Conservation (phyloP, 2,888 invertebrate genomes). For the Erebia aethiops region DNA sequence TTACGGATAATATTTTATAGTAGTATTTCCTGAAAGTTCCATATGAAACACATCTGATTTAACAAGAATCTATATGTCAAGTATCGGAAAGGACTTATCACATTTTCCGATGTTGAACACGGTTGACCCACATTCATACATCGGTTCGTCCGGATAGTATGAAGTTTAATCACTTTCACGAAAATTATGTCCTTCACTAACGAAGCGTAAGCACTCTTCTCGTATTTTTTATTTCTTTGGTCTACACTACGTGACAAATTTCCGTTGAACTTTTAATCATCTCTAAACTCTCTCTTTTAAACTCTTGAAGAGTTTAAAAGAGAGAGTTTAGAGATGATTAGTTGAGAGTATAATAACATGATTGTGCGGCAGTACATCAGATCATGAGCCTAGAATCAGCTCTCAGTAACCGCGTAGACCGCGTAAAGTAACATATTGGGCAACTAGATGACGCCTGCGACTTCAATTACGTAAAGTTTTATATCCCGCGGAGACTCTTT, state of each 20-base stretch:
- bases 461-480: no score
- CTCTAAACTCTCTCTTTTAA: no score
- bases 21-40: not conserved
- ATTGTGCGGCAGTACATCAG: no score
- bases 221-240: not conserved
- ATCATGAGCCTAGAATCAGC: no score
- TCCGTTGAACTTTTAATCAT: no score
- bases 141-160: not conserved
- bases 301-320: no score
- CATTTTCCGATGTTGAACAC: slow-evolving; percentile 12
- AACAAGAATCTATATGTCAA: slow-evolving; percentile 25
- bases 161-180: not conserved
- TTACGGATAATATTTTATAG: not conserved
- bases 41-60: slow-evolving; percentile 12
- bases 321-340: no score
- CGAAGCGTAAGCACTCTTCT: not conserved
- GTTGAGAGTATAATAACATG: no score
- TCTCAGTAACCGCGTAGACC: no score
- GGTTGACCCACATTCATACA: slow-evolving; percentile 13
- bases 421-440: no score
- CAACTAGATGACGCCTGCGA: no score
- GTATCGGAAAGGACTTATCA: slow-evolving; percentile 22
- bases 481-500: no score
- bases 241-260: not conserved
- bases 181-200: not conserved